Base-by-base conservation (phyloP, 2,888 invertebrate genomes). In the Atrina japonica region DNA sequence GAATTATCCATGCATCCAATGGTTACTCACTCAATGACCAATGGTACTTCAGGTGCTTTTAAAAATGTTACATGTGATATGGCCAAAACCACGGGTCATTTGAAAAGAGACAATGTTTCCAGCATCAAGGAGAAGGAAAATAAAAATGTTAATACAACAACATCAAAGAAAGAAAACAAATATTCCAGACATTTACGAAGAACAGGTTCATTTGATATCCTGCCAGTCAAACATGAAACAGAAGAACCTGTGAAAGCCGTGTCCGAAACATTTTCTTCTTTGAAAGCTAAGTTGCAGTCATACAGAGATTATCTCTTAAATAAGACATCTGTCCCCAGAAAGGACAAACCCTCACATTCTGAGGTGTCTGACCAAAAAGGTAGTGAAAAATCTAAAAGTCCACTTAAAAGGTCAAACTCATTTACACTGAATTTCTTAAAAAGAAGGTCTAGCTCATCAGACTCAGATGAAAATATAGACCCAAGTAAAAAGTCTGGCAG, bases 271-370 rank as follows among this genome's bases (percentile, higher is more conserved):
- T 80, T 82, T 70, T 82, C 85, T 18, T 81, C 86, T 3, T 67
- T 87, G n/a, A 87, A 87, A 71, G 83, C 85, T 6, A 86, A 86
- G 66, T 70, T 87, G n/a, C 83, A 83, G 49, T 84, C 83, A 6
- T 87, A 84, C 66, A 71, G 84, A 55, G 87, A 86, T 70, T 78
- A 78, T 65, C 72, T 87, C 27, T 56, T 82, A 9, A 78, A 74
- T 41, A 77, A 78, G 55, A 76, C 80, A 47, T 64, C 73, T 23
- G 69, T 66, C 60, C 18, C 43, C 6, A 69, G 66, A 58, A 69
- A 73, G 18, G 64, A 71, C 1, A 49, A 40, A n/a, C 25, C 40
- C 30, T 18, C 58, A 2, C 65, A 70, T 27, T 35, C 59, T 18
- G 68, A 35, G 6, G 11, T 35, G 35, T 35, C 11, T 7, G 11